These are phyloP conservation scores for Drosophila nr. perissopoda DNA, from an alignment of 2,888 invertebrate genomes.

Conservation along the genomic window DNA sequence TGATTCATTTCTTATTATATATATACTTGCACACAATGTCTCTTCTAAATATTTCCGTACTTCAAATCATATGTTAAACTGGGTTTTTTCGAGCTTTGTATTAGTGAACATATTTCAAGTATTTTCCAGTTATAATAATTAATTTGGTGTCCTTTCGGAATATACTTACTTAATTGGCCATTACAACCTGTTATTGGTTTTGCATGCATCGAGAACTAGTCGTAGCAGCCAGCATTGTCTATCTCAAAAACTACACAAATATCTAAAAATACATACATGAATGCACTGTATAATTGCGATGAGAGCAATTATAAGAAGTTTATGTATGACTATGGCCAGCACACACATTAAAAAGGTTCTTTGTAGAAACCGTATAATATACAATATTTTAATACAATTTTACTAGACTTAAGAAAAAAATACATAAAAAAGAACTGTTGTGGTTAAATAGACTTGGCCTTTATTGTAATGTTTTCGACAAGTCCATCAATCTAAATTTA, in stretches of 20 bases:
- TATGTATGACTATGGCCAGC: background rate
- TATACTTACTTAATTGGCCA: background rate
- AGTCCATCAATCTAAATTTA: background rate
- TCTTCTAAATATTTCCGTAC: background rate
- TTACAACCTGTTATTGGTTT: background rate
- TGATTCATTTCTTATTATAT: background rate
- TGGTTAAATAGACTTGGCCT: background rate
- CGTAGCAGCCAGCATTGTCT: background rate
- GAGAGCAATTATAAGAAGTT: background rate
- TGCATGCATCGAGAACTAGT: background rate
- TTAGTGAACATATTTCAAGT: background rate
- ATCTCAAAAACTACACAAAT: background rate
- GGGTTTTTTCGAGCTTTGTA: background rate
- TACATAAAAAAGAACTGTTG: background rate
- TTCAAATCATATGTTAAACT: background rate
- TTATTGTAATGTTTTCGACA: background rate
- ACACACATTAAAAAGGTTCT: constrained; percentile 1
- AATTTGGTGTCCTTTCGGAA: background rate
- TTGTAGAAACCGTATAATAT: background rate
- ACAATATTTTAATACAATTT: constrained; percentile 11
- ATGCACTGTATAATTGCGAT: background rate
- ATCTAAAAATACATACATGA: background rate
- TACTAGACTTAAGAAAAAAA: constrained; percentile 4
- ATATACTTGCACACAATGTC: background rate
- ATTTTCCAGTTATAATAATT: background rate